phyloP scores from a whole-genome alignment of 2,797 vertebrate genomes.

The Sebastes hubbsi region DNA sequence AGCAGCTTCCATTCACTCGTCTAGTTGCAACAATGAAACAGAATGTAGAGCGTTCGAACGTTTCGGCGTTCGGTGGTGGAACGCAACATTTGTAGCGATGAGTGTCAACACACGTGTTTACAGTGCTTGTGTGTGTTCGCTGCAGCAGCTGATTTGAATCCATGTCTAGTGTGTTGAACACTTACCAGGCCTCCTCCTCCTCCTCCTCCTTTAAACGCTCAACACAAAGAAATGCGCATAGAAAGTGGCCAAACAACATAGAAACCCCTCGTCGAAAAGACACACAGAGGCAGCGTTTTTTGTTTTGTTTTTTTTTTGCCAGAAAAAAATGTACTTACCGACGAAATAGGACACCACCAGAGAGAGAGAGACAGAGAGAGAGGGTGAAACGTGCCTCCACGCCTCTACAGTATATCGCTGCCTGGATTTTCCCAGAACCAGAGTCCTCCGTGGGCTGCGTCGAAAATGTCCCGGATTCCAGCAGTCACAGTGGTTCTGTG shows the following conservation, averaged over 20 bases:
- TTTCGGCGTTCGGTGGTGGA: neutral
- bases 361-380: neutral
- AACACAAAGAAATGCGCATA: constrained; percentile 40
- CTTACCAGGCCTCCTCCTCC: constrained; percentile 62
- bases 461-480: constrained; percentile 70
- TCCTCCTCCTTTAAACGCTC: constrained; percentile 21
- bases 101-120: neutral
- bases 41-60: neutral
- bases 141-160: constrained; percentile 9
- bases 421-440: constrained; percentile 48
- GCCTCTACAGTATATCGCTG: constrained; percentile 44
- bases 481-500: constrained; percentile 25
- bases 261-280: neutral
- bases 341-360: constrained; percentile 66
- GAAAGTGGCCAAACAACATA: constrained; percentile 20
- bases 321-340: constrained; percentile 69
- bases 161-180: constrained; percentile 15
- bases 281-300: neutral
- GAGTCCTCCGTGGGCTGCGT: constrained; percentile 50
- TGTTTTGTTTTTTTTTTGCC: neutral
- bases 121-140: neutral
- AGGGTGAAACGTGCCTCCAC: constrained; percentile 53
- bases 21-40: neutral
- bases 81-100: neutral
- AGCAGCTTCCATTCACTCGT: neutral